phyloP scores from a whole-genome alignment of 2,113 vertebrate genomes.

The Ageneiosus marmoratus region DNA sequence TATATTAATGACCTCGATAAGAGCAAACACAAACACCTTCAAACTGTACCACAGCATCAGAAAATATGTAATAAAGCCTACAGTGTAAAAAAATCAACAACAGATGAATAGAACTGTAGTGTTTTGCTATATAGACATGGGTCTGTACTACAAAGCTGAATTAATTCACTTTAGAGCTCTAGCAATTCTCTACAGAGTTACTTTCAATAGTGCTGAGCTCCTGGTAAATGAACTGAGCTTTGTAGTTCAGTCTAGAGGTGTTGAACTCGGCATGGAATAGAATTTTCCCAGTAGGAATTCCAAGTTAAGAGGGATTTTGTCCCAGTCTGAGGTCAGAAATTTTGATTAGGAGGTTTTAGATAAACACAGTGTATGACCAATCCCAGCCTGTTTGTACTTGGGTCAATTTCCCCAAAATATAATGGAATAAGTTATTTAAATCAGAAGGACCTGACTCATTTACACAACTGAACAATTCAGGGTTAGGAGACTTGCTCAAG shows the following conservation, averaged over 20 bases:
- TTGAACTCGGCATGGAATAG: background rate
- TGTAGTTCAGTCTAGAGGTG: background rate
- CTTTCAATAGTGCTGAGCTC: background rate
- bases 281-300: background rate
- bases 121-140: background rate
- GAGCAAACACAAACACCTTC: conserved; percentile 26
- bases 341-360: background rate
- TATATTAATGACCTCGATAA: conserved; percentile 1
- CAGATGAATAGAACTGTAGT: conserved; percentile 15
- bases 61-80: background rate
- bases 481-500: too few species aligned
- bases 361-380: background rate
- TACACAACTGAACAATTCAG: too few species aligned
- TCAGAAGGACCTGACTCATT: background rate
- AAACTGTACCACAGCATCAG: background rate
- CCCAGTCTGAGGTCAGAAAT: background rate
- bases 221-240: background rate
- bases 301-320: background rate
- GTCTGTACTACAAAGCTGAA: background rate
- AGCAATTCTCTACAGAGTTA: background rate
- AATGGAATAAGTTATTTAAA: background rate
- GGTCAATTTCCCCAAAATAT: background rate
- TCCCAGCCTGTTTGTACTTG: background rate
- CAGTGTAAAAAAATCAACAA: conserved; percentile 10
- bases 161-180: background rate